Conservation (phyloP, 1,140 invertebrate genomes). For the Aphelenchoides avenae region DNA sequence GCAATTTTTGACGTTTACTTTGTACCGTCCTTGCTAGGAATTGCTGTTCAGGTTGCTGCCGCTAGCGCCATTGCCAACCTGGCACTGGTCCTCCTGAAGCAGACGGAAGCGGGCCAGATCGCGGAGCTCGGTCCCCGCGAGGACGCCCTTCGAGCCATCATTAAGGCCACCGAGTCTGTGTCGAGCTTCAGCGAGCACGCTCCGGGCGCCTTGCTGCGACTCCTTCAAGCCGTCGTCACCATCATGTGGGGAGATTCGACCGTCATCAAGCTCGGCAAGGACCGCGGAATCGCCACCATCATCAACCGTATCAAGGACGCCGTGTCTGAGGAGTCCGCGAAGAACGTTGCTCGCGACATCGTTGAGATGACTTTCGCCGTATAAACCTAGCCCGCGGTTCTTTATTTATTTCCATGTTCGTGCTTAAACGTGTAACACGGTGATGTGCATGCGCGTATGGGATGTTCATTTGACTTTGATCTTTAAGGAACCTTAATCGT, state of each 20-base stretch:
- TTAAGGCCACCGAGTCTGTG: slow-evolving; percentile 20
- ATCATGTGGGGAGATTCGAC: slow-evolving; percentile 49
- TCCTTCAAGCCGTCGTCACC: slow-evolving; percentile 48
- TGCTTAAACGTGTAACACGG: no score
- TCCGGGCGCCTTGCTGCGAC: slow-evolving; percentile 31
- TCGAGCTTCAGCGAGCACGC: slow-evolving; percentile 23
- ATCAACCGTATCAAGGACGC: slow-evolving; percentile 34
- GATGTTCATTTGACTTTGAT: no score
- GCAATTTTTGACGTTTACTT: slow-evolving; percentile 15
- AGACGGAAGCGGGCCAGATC: slow-evolving; percentile 30
- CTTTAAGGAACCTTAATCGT: no score
- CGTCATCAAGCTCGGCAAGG: slow-evolving; percentile 41
- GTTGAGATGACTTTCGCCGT: slow-evolving; percentile 16
- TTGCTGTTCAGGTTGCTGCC: slow-evolving; percentile 32
- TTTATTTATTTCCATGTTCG: no score
- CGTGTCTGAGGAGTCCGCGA: slow-evolving; percentile 18
- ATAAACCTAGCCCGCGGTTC: no score
- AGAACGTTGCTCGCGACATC: slow-evolving; percentile 11
- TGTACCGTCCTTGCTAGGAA: slow-evolving; percentile 12
- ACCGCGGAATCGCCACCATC: slow-evolving; percentile 31
- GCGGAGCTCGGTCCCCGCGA: slow-evolving; percentile 50
- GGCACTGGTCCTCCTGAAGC: slow-evolving; percentile 16
- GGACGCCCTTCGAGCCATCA: slow-evolving; percentile 40
- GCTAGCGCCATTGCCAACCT: slow-evolving; percentile 43
- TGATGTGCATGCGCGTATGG: no score